phyloP scores from a whole-genome alignment of 2,113 vertebrate species.

The Eudyptes chrysolophus region DNA sequence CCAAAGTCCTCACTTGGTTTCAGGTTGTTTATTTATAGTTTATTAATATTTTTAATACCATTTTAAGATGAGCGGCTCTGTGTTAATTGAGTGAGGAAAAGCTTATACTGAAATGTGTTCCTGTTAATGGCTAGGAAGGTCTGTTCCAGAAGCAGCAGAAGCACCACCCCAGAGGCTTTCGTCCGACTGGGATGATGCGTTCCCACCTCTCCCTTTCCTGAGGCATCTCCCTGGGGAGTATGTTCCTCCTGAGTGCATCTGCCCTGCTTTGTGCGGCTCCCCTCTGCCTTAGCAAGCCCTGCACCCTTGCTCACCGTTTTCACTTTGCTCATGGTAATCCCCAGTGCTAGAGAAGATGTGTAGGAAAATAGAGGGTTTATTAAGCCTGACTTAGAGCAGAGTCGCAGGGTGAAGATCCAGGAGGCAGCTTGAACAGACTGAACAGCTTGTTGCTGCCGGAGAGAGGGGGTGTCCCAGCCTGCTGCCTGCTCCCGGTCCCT shows the following conservation, averaged over 20 bases:
- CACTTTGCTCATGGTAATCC: neutral
- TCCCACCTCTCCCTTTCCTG: neutral
- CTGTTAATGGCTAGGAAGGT: neutral
- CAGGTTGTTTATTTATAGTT: neutral
- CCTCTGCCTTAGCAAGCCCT: neutral
- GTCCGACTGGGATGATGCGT: neutral
- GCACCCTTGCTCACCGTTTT: neutral
- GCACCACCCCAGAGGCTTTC: neutral
- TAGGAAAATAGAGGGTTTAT: neutral
- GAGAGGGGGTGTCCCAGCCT: conserved; percentile 2
- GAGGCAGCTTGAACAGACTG: neutral
- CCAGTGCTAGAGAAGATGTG: neutral
- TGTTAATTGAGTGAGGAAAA: neutral
- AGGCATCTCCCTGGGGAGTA: neutral
- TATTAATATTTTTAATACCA: neutral
- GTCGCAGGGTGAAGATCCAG: neutral
- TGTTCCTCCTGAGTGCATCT: neutral
- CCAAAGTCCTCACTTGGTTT: neutral
- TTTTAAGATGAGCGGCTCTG: neutral
- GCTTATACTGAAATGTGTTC: neutral
- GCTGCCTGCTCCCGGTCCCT: neutral
- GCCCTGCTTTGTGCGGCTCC: neutral
- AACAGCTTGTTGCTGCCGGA: neutral
- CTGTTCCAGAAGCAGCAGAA: neutral
- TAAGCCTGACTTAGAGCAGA: neutral